These are phyloP conservation scores for Mechanitis mazaeus DNA, from an alignment of 2,888 invertebrate genomes.

Conservation along the genomic window DNA sequence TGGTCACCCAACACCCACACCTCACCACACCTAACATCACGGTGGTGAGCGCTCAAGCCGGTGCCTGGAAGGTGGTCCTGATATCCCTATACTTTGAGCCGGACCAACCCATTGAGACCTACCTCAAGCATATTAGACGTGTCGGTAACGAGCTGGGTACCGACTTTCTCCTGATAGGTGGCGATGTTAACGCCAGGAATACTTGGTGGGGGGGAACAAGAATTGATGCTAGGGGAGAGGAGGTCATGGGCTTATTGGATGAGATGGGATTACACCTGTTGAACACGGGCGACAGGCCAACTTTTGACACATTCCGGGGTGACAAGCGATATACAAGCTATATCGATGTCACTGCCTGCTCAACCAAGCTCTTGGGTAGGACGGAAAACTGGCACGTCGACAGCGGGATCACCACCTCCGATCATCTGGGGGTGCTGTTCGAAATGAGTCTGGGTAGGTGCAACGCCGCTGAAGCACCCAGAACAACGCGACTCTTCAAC, in stretches of 20 bases:
- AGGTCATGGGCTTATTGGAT: conserved; percentile 10
- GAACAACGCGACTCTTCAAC: too few species aligned
- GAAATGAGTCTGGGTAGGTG: too few species aligned
- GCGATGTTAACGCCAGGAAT: conserved; percentile 30
- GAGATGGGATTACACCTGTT: conserved; percentile 19
- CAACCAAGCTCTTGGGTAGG: neutral
- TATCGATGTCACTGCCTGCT: conserved; percentile 26
- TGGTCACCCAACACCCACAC: conserved; percentile 28
- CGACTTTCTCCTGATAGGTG: conserved; percentile 23
- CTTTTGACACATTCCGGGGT: too few species aligned
- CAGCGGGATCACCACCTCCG: neutral
- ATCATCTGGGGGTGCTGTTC: neutral
- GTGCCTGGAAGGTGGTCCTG: conserved; percentile 18
- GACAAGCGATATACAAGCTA: conserved; percentile 12
- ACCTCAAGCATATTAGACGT: neutral
- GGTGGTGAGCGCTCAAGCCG: conserved; percentile 20
- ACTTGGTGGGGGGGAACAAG: conserved; percentile 28
- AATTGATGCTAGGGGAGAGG: conserved; percentile 24
- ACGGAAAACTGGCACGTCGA: neutral
- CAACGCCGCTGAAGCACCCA: too few species aligned
- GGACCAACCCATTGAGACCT: conserved; percentile 14
- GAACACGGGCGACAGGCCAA: conserved; percentile 21
- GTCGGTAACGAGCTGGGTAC: neutral
- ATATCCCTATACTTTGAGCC: conserved; percentile 31
- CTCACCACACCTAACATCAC: conserved; percentile 30